Base-by-base conservation (phyloP, 2,113 vertebrate species). In the Zosterops hypoxanthus region DNA sequence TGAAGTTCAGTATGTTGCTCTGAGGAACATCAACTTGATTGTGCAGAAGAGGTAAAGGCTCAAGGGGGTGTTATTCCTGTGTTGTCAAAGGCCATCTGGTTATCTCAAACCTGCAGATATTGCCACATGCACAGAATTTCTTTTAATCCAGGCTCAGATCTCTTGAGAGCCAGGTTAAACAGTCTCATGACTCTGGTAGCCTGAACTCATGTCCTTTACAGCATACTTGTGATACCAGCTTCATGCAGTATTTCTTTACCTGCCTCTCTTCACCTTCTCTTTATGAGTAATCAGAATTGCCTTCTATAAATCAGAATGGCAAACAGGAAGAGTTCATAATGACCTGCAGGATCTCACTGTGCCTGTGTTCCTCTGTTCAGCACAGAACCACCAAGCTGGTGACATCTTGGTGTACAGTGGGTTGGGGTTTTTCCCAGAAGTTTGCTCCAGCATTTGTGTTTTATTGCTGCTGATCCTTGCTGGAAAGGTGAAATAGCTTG, bases 21-120 rank as follows among this genome's bases (percentile, higher is more conserved):
- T 99, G 94, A 98, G 99, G 97, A 99, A 99, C 98, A 99, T 99
- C 98, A 99, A 99, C 97, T 97, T 99, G 79, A 99, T 99, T 39
- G 99, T 99, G 57, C 99, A 99, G 98, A 99, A 99, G 96, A 99
- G 99, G 99, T 99, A 93, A 93, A 96, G 6, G 34, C 46, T 70
- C 17, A 6, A 6, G 4, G 20, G 25, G 31, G 1, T 36, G 33
- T 77, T 73, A 34, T 2, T 69, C 11, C 11, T 56, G 52, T 15
- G 2, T 23, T 86, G 29, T 39, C 3, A 1, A 53, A 77, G 24
- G 55, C 23, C n/a, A 22, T 34, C 21, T 71, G 33, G 14, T 47
- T 86, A 24, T 72, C 39, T 89, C 47, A 81, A 69, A 63, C 26
- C 75, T 80, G 60, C 52, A 53, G 39, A 29, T 56, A 29, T 2